A percentile compares a stretch with the other conserved stretches of the same genome.
Evolutionary conservation across 2,797 vertebrate species (phyloP).

Genomic region (Crax fasciolata): DNA sequence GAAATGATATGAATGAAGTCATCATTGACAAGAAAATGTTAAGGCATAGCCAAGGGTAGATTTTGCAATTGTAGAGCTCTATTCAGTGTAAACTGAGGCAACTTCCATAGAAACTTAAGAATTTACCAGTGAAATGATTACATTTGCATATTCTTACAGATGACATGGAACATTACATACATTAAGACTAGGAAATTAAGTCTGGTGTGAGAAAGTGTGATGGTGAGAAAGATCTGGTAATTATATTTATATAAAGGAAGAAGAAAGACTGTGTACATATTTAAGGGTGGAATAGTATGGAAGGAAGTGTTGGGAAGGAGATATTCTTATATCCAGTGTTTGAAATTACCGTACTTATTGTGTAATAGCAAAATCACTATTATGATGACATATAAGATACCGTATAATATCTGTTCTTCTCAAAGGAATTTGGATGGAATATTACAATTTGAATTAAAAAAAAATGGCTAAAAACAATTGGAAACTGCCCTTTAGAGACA

Average conservation of each 20-base stretch:
- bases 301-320: not conserved
- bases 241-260: not conserved
- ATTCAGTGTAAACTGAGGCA: not conserved
- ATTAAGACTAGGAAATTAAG: not conserved
- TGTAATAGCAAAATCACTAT: not conserved
- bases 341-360: not conserved
- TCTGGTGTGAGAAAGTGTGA: not conserved
- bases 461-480: not conserved
- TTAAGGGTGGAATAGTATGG: not conserved
- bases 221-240: not conserved
- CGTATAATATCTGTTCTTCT: not conserved
- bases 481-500: not conserved
- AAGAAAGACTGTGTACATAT: not conserved
- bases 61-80: not conserved
- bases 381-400: not conserved
- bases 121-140: not conserved
- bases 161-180: not conserved
- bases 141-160: not conserved
- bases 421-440: not conserved
- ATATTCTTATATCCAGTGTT: not conserved
- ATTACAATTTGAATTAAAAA: slow-evolving; percentile 23
- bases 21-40: not conserved
- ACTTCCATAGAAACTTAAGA: accelerated
- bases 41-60: not conserved
- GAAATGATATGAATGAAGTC: not conserved